Conservation (phyloP, 2,113 vertebrate genomes). For the Tachycineta bicolor region DNA sequence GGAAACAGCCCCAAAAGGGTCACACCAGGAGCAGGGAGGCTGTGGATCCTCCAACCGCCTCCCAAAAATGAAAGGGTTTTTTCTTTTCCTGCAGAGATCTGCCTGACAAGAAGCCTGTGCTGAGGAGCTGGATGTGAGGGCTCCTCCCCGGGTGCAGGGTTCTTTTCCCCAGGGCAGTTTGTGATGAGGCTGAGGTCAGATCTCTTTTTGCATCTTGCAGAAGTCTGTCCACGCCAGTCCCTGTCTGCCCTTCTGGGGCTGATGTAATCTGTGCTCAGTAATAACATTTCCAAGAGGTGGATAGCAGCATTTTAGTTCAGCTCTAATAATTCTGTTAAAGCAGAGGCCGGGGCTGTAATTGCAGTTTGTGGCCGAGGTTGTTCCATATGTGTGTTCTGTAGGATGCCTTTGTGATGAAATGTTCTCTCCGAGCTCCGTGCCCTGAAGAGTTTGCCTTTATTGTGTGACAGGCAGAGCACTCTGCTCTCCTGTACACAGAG, state of each 20-base stretch:
- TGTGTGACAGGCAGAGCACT: not conserved
- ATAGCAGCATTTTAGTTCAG: constrained; percentile 57
- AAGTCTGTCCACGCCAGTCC: not conserved
- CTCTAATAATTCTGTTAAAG: constrained; percentile 66
- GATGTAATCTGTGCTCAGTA: constrained; percentile 7
- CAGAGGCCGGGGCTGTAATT: not conserved
- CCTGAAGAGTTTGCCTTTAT: not conserved
- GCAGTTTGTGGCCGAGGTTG: not conserved
- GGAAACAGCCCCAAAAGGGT: not conserved
- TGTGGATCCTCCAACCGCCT: not conserved
- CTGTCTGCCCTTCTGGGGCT: not conserved
- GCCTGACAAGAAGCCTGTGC: not conserved
- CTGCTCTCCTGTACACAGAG: not conserved
- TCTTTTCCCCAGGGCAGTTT: not conserved
- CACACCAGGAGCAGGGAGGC: not conserved
- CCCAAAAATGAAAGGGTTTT: accelerated
- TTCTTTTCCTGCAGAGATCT: not conserved
- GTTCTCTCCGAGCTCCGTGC: constrained; percentile 6
- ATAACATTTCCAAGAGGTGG: constrained; percentile 1
- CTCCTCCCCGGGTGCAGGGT: not conserved
- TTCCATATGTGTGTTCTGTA: constrained; percentile 25
- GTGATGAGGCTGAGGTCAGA: not conserved
- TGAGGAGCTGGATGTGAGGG: not conserved
- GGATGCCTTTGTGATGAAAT: constrained; percentile 11
- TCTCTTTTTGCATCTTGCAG: not conserved